phyloP scores from a whole-genome alignment of 2,797 vertebrate species.

The Heliangelus exortis region DNA sequence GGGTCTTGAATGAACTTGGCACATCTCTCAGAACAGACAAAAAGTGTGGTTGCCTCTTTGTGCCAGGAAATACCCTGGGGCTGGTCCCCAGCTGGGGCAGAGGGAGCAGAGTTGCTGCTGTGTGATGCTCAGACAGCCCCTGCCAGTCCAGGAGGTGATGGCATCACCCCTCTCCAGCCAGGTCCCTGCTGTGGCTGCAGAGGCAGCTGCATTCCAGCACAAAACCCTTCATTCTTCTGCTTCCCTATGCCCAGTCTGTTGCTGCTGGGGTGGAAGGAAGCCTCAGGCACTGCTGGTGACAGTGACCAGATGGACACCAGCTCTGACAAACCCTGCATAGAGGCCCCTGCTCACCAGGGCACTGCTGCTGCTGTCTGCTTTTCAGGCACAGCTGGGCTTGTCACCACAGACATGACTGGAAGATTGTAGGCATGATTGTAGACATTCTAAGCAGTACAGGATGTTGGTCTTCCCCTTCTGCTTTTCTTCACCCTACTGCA shows the following conservation, averaged over 20 bases:
- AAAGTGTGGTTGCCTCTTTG: accelerated
- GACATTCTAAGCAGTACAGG: accelerated
- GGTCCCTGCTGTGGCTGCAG: background rate
- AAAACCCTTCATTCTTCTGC: background rate
- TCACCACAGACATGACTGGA: accelerated
- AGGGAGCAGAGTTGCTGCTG: background rate
- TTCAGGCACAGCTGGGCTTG: background rate
- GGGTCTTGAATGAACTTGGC: background rate
- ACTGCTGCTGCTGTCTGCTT: background rate
- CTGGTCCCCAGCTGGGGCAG: background rate
- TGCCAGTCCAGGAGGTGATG: accelerated
- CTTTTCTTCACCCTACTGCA: background rate
- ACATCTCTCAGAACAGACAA: background rate
- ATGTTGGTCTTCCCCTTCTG: background rate
- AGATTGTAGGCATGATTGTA: background rate
- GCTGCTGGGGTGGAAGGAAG: background rate
- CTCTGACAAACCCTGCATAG: accelerated
- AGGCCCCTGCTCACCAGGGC: accelerated
- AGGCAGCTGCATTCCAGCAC: background rate
- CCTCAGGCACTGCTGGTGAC: background rate
- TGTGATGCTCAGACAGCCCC: background rate
- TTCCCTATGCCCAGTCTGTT: background rate
- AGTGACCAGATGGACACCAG: accelerated
- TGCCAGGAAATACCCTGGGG: background rate
- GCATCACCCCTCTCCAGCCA: background rate